A percentile compares a stretch with the other conserved stretches of the same genome.
These are phyloP conservation scores for Stichodactyla mertensii DNA, from an alignment of 64 coral and sea anemone genomes.

Conservation along the genomic window DNA sequence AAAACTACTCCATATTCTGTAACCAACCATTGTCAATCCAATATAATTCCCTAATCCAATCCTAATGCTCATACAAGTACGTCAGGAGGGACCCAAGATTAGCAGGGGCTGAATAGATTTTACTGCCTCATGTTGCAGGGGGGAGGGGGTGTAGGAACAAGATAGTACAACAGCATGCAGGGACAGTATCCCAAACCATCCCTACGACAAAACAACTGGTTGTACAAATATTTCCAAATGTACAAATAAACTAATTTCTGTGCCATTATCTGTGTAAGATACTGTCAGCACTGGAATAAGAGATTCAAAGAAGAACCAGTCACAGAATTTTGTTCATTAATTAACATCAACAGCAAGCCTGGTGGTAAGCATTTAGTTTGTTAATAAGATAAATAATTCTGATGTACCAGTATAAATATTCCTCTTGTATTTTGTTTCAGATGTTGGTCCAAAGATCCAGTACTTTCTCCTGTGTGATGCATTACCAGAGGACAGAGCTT, in stretches of 20 bases:
- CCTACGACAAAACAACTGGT: no score
- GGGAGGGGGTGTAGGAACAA: no score
- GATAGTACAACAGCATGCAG: no score
- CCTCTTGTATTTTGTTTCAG: slow-evolving; percentile 25
- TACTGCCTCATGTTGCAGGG: no score
- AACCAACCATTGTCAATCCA: no score
- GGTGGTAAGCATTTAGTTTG: slow-evolving; percentile 46
- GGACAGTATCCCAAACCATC: no score
- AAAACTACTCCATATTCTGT: no score
- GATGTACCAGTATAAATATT: not conserved
- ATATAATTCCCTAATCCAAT: no score
- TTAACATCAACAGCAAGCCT: slow-evolving; percentile 97
- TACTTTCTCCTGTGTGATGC: slow-evolving; percentile 95
- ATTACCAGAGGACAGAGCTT: slow-evolving; percentile 78
- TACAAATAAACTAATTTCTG: not conserved
- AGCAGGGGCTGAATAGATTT: no score
- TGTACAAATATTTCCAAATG: not conserved
- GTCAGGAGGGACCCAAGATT: no score
- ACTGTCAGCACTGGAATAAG: slow-evolving; percentile 85
- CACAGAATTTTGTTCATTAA: slow-evolving; percentile 77
- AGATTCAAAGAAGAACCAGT: slow-evolving; percentile 70
- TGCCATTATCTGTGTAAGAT: slow-evolving; percentile 29
- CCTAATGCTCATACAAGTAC: no score
- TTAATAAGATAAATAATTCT: not conserved
- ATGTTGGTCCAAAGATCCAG: slow-evolving; percentile 90